Conservation (phyloP, 2,888 invertebrate genomes). For the Spodoptera exigua region DNA sequence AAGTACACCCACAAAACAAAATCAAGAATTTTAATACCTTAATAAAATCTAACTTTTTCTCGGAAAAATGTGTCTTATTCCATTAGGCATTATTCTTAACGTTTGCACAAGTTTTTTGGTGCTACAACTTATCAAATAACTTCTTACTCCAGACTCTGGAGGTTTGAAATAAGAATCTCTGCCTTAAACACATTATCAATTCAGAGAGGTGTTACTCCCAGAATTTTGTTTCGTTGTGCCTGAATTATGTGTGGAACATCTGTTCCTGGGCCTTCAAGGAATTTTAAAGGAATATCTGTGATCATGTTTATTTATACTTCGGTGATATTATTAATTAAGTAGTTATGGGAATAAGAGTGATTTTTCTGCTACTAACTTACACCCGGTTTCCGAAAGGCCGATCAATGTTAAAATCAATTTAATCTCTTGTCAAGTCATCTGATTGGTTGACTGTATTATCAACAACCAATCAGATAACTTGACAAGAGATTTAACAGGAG, state of each 20-base stretch:
- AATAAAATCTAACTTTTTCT: neutral
- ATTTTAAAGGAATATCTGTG: neutral
- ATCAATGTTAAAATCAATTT: too few relatives aligned
- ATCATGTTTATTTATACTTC: neutral
- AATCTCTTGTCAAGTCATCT: too few relatives aligned
- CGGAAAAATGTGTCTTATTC: neutral
- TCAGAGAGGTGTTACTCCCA: constrained; percentile 19
- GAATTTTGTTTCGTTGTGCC: constrained; percentile 23
- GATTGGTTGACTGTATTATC: too few relatives aligned
- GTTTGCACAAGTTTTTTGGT: neutral
- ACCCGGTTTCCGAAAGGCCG: too few relatives aligned
- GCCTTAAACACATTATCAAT: constrained; percentile 43
- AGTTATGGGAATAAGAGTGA: too few relatives aligned
- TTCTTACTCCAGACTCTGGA: constrained; percentile 11
- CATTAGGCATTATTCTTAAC: neutral
- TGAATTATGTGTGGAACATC: constrained; percentile 40
- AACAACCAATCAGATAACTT: too few relatives aligned
- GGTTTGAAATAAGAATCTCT: constrained; percentile 31
- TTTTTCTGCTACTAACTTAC: too few relatives aligned
- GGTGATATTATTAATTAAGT: too few relatives aligned
- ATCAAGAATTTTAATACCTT: too few relatives aligned
- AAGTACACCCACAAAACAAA: too few relatives aligned
- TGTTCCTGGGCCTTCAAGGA: constrained; percentile 27
- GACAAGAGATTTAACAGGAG: too few relatives aligned
- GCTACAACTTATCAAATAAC: constrained; percentile 1